Conservation (phyloP, 35 echinoderm and acorn worm genomes). For the Holothuria glaberrima region DNA sequence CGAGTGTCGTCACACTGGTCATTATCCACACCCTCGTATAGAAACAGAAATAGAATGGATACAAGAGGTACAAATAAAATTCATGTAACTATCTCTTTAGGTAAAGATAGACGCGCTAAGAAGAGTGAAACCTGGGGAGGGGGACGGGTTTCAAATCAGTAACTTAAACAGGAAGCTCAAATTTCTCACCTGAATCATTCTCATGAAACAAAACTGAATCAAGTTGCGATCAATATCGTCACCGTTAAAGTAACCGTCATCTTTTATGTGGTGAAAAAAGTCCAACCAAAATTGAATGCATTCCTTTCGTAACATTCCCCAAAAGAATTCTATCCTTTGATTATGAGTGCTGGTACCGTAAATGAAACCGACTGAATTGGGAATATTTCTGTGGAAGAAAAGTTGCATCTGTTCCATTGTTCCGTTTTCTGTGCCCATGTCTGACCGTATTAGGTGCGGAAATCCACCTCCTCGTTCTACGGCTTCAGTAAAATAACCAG, state of each 20-base stretch:
- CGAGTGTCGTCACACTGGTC: too few species aligned
- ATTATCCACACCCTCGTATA: too few species aligned
- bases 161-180: too few species aligned
- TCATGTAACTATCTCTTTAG: too few species aligned
- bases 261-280: conserved; percentile 50
- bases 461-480: neutral
- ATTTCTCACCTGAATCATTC: conserved; percentile 35
- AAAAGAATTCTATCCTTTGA: conserved; percentile 13
- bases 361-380: conserved; percentile 7
- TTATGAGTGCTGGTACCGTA: conserved; percentile 4
- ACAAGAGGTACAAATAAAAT: too few species aligned
- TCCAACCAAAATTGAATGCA: conserved; percentile 49
- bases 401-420: conserved; percentile 4
- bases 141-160: too few species aligned
- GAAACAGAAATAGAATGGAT: too few species aligned
- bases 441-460: neutral
- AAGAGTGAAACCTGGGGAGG: too few species aligned
- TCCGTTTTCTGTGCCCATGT: conserved; percentile 16
- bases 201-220: conserved; percentile 60
- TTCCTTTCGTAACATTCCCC: conserved; percentile 19
- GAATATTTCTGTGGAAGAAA: neutral
- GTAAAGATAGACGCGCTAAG: too few species aligned
- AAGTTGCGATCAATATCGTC: conserved; percentile 49
- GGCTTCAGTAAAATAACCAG: neutral
- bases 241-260: conserved; percentile 56